Conservation (phyloP, 2,113 vertebrate species). For the Bujurquina vittata region DNA sequence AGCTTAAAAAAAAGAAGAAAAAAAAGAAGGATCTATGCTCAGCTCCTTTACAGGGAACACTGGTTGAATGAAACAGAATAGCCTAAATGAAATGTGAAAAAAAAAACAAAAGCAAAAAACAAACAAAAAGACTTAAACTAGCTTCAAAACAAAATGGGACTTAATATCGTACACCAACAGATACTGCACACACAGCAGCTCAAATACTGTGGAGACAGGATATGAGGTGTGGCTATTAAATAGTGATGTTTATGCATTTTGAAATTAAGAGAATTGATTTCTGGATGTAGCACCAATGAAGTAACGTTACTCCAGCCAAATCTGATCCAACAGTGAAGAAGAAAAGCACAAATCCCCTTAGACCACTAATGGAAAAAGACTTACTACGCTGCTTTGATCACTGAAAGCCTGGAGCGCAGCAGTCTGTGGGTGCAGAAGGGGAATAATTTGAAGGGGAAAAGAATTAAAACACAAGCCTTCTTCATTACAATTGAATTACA, state of each 20-base stretch:
- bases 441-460: constrained; percentile 7
- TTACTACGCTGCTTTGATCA: constrained; percentile 10
- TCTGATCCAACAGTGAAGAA: not conserved
- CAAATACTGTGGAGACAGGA: constrained; percentile 1
- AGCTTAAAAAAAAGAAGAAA: not conserved
- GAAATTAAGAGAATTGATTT: not conserved
- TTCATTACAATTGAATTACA: constrained; percentile 1
- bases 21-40: not conserved
- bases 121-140: not conserved
- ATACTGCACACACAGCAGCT: not conserved
- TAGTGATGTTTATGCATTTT: not conserved
- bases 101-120: not conserved
- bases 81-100: not conserved
- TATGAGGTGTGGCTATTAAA: constrained; percentile 8
- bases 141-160: not conserved
- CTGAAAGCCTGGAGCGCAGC: constrained; percentile 1
- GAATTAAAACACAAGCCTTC: constrained; percentile 4
- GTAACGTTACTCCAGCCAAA: not conserved
- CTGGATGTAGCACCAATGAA: not conserved
- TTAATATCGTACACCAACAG: constrained; percentile 5
- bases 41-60: not conserved
- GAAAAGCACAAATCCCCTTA: constrained; percentile 1
- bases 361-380: constrained; percentile 9
- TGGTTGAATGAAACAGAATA: not conserved
- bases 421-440: constrained; percentile 8